Base-by-base conservation (phyloP, 2,888 invertebrate species). In the Dendrolimus pini region DNA sequence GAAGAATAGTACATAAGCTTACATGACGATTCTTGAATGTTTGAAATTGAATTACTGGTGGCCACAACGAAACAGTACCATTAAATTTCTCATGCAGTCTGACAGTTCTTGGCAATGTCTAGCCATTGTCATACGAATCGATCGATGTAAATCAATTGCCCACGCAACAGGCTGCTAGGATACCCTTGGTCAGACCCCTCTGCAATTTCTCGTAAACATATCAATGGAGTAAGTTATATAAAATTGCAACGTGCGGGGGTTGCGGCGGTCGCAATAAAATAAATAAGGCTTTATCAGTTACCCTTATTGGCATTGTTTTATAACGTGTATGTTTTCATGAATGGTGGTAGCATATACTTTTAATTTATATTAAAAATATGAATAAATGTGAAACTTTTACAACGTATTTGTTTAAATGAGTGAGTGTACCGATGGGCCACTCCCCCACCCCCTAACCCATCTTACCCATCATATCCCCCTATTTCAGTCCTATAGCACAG, bases 121-220 rank as follows among this genome's bases (percentile, higher is more conserved):
- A 61, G 62, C 67, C 67, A 75, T 71, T 70, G 73, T 74, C 64
- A 60, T 61, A 55, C 58, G 56, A 65, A 74, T 72, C 73, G 67
- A 66, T 65, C 58, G 60, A 64, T 58, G 73, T 87, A 86, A 82
- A 86, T 86, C 85, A 81, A 74, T 75, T 74, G 77, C 87, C 87
- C 70, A 86, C 87, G 79, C 79, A 69, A 71, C 69, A 71, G 69
- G 75, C 74, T 71, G 72, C 74, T 65, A 64, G 67, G 62, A 65
- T 64, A 64, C 57, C 55, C 41, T 60, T 60, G 59, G 55, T 73
- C 74, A 64, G 60, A 61, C 60, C 62, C 60, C 62, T 60, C 64
- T 65, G 62, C 65, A 65, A 71, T 64, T 67, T 63, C 68, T 72
- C 75, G 68, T 78, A 77, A 78, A 78, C 68, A 72, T 69, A 70